Evolutionary conservation across 2,888 invertebrate genomes (phyloP), one percentile per base, ranked within the genome.

Genomic region (Hoplodrina blanda): DNA sequence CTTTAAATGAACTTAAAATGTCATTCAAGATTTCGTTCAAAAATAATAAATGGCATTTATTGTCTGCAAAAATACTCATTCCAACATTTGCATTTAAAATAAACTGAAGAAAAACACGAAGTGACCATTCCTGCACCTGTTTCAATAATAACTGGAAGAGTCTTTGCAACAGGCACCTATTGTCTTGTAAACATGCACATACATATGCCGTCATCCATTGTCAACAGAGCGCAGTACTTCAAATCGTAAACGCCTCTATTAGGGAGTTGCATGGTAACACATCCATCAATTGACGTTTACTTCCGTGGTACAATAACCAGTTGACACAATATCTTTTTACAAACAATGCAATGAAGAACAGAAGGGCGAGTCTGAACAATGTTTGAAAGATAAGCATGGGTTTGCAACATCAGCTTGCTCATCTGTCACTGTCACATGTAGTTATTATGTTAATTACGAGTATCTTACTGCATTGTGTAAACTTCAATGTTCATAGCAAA

Each of bases 221-320:
- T 78, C 44, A 2, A 1, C 33, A n/a, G 19, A 62, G 50, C n/a
- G 52, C 54, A 62, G 52, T 59, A 52, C 53, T 64, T 71, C 46
- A 66, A 44, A 67, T 76, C 77, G 33, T 80, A 66, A 62, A 52
- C 63, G 49, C 63, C 1, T 55, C 56, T 62, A 61, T 64, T 79
- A 61, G 41, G 33, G 20, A 52, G 52, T 25, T 30, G 30, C 80
- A 33, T 63, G 52, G 55, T 65, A 30, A 66, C 62, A 19, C 61
- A 78, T 76, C 37, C 72, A 81, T 71, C 77, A 78, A 71, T 76
- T 80, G 81, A 59, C 17, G 30, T 76, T 69, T 59, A 69, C 74
- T 78, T 80, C 79, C 78, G 73, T 62, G 81, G 52, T 78, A 77
- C 71, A 76, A 63, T 65, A 62, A 61, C 44, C 76, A 75, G 54